Evolutionary conservation across 2,113 vertebrate genomes (phyloP), one percentile per base, ranked within the genome.

Genomic region (Atractosteus spatula): DNA sequence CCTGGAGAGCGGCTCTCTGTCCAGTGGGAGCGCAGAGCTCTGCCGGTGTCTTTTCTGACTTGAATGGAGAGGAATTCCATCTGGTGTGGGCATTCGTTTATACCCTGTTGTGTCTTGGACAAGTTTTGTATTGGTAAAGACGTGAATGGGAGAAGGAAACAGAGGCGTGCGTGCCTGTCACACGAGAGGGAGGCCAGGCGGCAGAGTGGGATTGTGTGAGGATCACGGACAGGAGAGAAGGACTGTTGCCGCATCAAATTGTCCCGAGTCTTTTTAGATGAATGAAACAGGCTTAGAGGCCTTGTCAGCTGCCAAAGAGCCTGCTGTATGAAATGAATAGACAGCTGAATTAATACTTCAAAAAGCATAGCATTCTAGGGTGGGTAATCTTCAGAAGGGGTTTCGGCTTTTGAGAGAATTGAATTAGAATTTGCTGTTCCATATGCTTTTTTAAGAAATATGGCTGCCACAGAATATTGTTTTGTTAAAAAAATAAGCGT

Each of bases 231-330:
- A 44, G 41, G 8, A 14, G 11, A 44, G 11, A 29, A 43, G 42
- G 2, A 66, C 41, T n/a, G 63, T 66, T 7, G 8, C 63, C 43
- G 2, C 41, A 44, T 66, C 12, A 44, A 66, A 66, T 44, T 66
- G 63, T 66, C 44, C 44, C 43, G 63, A 66, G 13, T 29, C 63
- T 66, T 13, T n/a, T 8, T 66, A 44, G 43, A 66, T 66, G 63
- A 66, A 66, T 43, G 63, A 41, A 44, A 44, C 41, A 44, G 63
- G 42, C 63, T 14, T 44, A 66, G 41, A 66, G 63, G 44, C 41
- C 63, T 44, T 66, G 63, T 66, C 41, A 44, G 14, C 63, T 14
- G 5, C 41, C 41, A 66, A 43, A 66, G 11, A 66, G 63, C 10
- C 41, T 13, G 17, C 62, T 63, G 42, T 44, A 66, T 66, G 41